Evolutionary conservation across 2,888 invertebrate species (phyloP), one percentile per base, ranked within the genome.

Genomic region (Didymodactylos carnosus): DNA sequence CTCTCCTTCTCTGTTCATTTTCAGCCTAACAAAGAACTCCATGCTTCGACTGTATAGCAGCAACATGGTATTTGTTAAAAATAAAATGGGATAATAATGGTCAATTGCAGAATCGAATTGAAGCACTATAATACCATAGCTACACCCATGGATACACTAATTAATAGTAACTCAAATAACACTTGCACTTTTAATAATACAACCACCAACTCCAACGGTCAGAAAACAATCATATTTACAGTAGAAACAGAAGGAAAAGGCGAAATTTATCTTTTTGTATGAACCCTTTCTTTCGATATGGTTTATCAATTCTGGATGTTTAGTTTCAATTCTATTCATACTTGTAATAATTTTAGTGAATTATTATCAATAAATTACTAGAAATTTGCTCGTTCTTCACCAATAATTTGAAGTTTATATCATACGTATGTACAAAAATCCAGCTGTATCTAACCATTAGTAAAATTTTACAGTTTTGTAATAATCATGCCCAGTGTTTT

Each of bases 1-100:
- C n/a, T n/a, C n/a, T n/a, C n/a, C n/a, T n/a, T n/a, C n/a, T n/a
- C n/a, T n/a, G n/a, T n/a, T n/a, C n/a, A n/a, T n/a, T n/a, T n/a
- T n/a, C n/a, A n/a, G n/a, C 70, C 84, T 86, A 53, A 94, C 94
- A 3, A 86, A 89, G 69, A 88, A 91, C 93, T 27, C 93, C 94
- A 8, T 84, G 84, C 73, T 84, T 93, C 53, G 89, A 89, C 77
- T 89, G 89, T 80, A 86, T 87, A 74, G 88, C 88, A 75, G 81
- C 79, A 27, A 81, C 84, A 35, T 85, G 85, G 84, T 91, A 90
- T 84, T 88, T 88, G 83, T 86, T 94, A 78, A 91, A 91, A 82
- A 86, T 94, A 75, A 91, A 91, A 84, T 94, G 94, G 80, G 19
- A 11, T 35, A 62, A 62, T 35, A n/a, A 35, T 13, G n/a, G n/a